A percentile compares a stretch with the other conserved stretches of the same genome.
Evolutionary conservation across 2,113 vertebrate species (phyloP).

Genomic region (Cyanocitta stelleri): DNA sequence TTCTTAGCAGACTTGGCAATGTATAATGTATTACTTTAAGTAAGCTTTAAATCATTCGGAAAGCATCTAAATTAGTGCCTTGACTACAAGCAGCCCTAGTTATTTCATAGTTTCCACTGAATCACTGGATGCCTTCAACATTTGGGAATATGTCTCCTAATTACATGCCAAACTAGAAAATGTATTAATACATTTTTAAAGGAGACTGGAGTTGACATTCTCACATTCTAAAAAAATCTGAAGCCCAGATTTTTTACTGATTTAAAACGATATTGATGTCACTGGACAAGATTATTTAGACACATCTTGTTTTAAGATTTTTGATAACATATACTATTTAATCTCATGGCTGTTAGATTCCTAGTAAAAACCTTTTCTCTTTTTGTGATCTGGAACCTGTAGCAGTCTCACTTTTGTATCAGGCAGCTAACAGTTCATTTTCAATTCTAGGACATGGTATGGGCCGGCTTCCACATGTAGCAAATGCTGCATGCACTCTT

Average conservation of each 20-base stretch:
- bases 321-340: background rate
- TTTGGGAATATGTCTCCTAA: background rate
- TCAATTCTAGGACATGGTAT: fast-evolving
- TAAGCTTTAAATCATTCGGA: background rate
- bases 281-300: background rate
- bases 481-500: fast-evolving
- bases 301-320: background rate
- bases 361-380: background rate
- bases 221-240: background rate
- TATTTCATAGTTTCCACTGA: background rate
- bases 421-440: background rate
- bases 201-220: background rate
- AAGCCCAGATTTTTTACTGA: background rate
- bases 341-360: background rate
- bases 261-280: background rate
- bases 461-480: background rate
- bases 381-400: background rate
- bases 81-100: background rate
- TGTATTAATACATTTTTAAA: background rate
- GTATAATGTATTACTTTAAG: background rate
- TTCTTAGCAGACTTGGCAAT: background rate
- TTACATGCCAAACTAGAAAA: background rate
- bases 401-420: background rate
- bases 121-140: background rate
- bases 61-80: background rate